Evolutionary conservation across 2,888 invertebrate genomes (phyloP).

Genomic region (Tipula confusa): DNA sequence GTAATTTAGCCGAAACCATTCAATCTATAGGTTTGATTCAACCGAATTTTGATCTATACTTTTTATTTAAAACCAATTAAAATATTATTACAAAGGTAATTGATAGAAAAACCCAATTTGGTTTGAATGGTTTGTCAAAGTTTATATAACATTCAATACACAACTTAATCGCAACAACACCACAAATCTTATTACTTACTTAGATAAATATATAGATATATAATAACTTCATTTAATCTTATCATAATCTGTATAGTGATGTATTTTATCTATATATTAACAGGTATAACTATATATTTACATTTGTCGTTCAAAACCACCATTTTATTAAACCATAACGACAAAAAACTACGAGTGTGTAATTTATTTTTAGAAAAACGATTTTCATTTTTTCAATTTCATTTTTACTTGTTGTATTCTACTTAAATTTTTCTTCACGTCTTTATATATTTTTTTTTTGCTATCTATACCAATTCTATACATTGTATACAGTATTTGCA

Average conservation of each 20-base stretch:
- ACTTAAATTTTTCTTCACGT: not conserved
- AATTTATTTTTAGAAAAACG: slow-evolving; percentile 12
- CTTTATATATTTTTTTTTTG: not conserved
- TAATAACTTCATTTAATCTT: not conserved
- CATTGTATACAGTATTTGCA: not conserved
- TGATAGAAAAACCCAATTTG: no score
- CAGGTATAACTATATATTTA: slow-evolving; percentile 25
- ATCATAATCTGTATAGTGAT: not conserved
- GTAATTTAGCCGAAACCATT: no score
- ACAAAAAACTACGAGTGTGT: not conserved
- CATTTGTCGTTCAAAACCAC: not conserved
- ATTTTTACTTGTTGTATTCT: not conserved
- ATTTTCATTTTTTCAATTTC: not conserved
- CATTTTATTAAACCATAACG: not conserved
- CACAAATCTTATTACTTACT: not conserved
- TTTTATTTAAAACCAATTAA: no score
- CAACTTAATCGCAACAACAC: not conserved
- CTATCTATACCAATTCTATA: not conserved
- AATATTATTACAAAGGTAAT: no score
- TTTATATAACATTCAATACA: no score
- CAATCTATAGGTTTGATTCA: no score
- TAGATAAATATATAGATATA: not conserved
- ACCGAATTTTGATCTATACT: no score
- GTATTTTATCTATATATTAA: not conserved
- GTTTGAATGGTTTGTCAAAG: no score